phyloP scores from a whole-genome alignment of 2,888 invertebrate species.

The Apotomis capreana region DNA sequence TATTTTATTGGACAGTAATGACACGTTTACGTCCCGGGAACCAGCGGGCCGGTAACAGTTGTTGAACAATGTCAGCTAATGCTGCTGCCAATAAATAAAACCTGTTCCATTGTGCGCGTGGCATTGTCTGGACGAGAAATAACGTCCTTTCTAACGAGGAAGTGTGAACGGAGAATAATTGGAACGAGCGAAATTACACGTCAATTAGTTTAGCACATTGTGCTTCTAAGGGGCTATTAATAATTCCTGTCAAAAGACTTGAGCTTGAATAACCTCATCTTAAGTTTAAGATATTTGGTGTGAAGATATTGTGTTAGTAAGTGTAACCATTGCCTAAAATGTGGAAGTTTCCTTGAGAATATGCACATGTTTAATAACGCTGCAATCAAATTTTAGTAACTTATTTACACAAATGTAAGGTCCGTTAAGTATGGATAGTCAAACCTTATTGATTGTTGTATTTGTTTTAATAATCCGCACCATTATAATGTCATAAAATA shows the following conservation, averaged over 20 bases:
- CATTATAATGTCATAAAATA: too few species aligned
- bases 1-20: conserved; percentile 35
- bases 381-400: too few species aligned
- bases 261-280: not conserved
- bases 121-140: conserved; percentile 65
- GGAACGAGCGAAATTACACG: conserved; percentile 58
- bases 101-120: conserved; percentile 57
- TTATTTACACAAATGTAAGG: too few species aligned
- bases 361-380: too few species aligned
- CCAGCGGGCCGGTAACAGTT: conserved; percentile 41
- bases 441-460: too few species aligned
- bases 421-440: too few species aligned
- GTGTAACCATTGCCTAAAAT: too few species aligned
- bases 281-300: not conserved
- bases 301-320: not conserved
- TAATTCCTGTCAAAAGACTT: conserved; percentile 1
- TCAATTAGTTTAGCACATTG: conserved; percentile 46
- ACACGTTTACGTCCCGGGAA: conserved; percentile 38
- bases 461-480: too few species aligned
- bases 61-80: conserved; percentile 47
- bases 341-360: too few species aligned
- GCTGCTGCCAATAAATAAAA: conserved; percentile 60
- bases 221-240: conserved; percentile 14
- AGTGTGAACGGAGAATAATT: conserved; percentile 70
- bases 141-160: conserved; percentile 68